Conservation (phyloP, 2,113 vertebrate species). For the Amphilophus citrinellus region DNA sequence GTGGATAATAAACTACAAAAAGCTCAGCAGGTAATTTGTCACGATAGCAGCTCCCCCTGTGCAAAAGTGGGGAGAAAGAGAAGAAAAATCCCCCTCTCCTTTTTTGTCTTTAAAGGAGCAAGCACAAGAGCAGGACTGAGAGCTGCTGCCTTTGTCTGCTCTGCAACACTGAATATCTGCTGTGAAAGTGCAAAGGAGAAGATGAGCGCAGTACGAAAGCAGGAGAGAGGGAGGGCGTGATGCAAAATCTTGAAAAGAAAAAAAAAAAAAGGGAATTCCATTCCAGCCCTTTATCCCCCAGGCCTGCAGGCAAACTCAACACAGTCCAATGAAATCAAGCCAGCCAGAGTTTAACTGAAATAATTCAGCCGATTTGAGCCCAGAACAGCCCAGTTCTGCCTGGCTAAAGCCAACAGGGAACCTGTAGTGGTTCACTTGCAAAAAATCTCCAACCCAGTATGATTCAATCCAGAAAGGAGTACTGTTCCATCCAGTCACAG, state of each 20-base stretch:
- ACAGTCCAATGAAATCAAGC: constrained; percentile 36
- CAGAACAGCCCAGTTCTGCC: constrained; percentile 15
- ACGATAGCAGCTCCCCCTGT: constrained; percentile 11
- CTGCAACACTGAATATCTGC: constrained; percentile 71
- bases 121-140: constrained; percentile 57
- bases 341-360: constrained; percentile 48
- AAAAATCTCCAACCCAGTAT: constrained; percentile 23
- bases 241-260: constrained; percentile 26
- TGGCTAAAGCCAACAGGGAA: constrained; percentile 11
- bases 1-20: constrained; percentile 13
- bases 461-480: constrained; percentile 48
- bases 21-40: constrained; percentile 37
- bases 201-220: constrained; percentile 63
- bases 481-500: constrained; percentile 51
- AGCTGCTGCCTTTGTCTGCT: constrained; percentile 74
- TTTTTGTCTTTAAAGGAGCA: constrained; percentile 46
- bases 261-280: constrained; percentile 58
- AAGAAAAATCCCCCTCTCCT: constrained; percentile 29
- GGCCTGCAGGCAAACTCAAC: constrained; percentile 45
- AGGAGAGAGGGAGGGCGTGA: constrained; percentile 51
- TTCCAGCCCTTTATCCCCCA: constrained; percentile 42
- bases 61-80: constrained; percentile 26
- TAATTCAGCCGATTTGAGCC: constrained; percentile 37
- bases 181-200: constrained; percentile 70
- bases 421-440: constrained; percentile 1